Evolutionary conservation across 2,113 vertebrate species (phyloP).

Genomic region (Balaenoptera acutorostrata): DNA sequence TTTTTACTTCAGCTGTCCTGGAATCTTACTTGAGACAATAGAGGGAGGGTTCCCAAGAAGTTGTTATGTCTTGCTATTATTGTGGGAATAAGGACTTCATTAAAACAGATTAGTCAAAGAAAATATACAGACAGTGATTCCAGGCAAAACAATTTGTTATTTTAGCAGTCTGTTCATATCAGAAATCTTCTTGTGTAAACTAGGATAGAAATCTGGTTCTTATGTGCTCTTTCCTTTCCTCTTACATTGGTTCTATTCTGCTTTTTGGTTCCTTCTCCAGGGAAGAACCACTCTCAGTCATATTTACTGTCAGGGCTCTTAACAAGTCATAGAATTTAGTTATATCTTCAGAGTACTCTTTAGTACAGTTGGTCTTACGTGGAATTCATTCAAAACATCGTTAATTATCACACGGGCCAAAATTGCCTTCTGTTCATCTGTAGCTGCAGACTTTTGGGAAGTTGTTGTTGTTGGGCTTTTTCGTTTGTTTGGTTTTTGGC

Average conservation of each 20-base stretch:
- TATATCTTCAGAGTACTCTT: neutral
- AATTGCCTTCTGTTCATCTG: neutral
- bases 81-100: conserved; percentile 55
- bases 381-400: neutral
- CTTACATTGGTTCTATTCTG: neutral
- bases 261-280: neutral
- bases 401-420: neutral
- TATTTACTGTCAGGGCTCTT: neutral
- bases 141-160: conserved; percentile 48
- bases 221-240: neutral
- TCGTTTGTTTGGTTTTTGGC: neutral
- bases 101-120: conserved; percentile 60
- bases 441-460: neutral
- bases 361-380: neutral
- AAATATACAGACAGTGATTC: conserved; percentile 36
- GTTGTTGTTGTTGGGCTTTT: neutral
- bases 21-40: conserved; percentile 53
- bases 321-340: neutral
- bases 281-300: neutral
- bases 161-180: neutral
- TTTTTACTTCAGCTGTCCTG: conserved; percentile 54
- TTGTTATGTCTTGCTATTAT: conserved; percentile 60
- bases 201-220: neutral
- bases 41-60: conserved; percentile 58
- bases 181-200: conserved; percentile 9